Evolutionary conservation across 2,797 vertebrate genomes (phyloP).

Genomic region (Gymnothorax reevesii): DNA sequence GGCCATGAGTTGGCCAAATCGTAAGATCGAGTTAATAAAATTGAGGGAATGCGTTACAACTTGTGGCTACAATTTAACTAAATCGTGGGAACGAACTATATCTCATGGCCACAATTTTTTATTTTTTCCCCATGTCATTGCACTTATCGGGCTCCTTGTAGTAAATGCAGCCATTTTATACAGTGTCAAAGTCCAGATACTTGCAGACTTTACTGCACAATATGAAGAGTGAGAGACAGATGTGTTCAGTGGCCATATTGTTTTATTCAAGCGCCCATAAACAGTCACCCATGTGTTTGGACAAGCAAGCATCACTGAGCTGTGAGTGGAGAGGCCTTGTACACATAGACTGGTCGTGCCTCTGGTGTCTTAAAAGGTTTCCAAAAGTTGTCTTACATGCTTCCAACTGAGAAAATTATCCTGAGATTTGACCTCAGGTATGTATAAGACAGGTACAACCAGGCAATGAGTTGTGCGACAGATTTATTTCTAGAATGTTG

Average conservation of each 20-base stretch:
- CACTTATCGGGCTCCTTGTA: no score
- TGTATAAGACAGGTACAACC: neutral
- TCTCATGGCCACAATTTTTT: no score
- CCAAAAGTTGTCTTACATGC: neutral
- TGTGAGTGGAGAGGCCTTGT: neutral
- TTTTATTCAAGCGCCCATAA: slow-evolving; percentile 28
- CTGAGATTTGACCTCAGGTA: neutral
- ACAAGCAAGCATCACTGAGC: neutral
- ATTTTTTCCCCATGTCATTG: no score
- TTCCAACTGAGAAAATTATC: neutral
- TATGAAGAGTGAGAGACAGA: slow-evolving; percentile 39
- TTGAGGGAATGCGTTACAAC: no score
- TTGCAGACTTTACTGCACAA: slow-evolving; percentile 37
- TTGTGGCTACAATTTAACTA: no score
- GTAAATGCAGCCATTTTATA: no score
- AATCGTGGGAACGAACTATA: no score
- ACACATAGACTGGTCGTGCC: neutral
- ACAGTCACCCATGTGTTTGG: slow-evolving; percentile 15
- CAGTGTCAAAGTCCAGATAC: no score
- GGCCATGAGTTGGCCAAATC: no score
- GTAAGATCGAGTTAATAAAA: no score
- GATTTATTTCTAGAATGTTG: neutral
- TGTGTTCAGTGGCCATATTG: slow-evolving; percentile 27
- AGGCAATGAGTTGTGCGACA: neutral
- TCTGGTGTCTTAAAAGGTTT: neutral